Evolutionary conservation across 2,888 invertebrate species (phyloP).

Genomic region (Orchesellides sinensis): DNA sequence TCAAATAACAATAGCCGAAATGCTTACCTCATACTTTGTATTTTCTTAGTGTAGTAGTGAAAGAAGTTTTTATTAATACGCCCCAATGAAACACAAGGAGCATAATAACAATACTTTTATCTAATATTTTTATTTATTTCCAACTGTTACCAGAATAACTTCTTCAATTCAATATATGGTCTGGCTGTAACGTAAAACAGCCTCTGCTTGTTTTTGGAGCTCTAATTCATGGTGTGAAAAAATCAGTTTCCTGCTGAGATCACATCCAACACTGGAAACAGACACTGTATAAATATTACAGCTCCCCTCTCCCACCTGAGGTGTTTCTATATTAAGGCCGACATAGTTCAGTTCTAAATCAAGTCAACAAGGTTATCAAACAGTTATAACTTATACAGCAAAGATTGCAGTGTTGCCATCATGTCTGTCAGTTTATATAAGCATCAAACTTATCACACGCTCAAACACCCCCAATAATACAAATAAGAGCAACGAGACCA

Average conservation of each 20-base stretch:
- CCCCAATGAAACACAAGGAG: conserved; percentile 46
- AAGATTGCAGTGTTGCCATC: conserved; percentile 15
- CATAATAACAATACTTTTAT: conserved; percentile 20
- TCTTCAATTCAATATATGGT: conserved; percentile 12
- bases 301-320: conserved; percentile 52
- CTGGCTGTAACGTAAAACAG: neutral
- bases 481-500: neutral
- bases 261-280: conserved; percentile 70
- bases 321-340: conserved; percentile 55
- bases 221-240: conserved; percentile 73
- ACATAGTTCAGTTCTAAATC: conserved; percentile 37
- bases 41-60: too few relatives aligned
- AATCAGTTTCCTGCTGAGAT: conserved; percentile 74
- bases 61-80: conserved; percentile 44
- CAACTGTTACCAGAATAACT: conserved; percentile 32
- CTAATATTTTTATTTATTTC: neutral
- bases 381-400: conserved; percentile 31
- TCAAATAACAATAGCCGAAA: conserved; percentile 25
- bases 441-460: conserved; percentile 27
- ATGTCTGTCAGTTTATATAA: conserved; percentile 16
- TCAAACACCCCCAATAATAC: conserved; percentile 31
- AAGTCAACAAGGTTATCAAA: conserved; percentile 59
- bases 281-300: conserved; percentile 13
- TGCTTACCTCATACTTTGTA: neutral
- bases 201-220: conserved; percentile 49